Evolutionary conservation across 2,888 invertebrate genomes (phyloP), one percentile per base, ranked within the genome.

Genomic region (Sylvicola fuscatus): DNA sequence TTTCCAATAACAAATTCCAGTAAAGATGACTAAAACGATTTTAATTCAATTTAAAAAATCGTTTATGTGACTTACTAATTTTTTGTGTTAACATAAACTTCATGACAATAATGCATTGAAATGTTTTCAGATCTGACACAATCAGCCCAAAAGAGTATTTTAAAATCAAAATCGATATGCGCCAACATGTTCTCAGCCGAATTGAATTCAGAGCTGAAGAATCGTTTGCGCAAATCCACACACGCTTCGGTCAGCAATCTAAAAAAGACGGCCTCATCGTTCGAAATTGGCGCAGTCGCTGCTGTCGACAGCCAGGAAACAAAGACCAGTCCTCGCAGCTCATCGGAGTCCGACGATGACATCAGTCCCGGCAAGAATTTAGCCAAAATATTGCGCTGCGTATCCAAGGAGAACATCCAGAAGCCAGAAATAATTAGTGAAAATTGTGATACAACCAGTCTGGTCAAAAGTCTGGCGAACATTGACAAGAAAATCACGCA

Each of bases 161-260:
- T 54, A 5, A 58, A 58, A 44, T 49, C 54, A 1, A 45, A 56
- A 45, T 47, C 52, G 14, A 47, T 46, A 21, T 46, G 51, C 37
- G 51, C 52, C 37, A 50, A 49, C 2, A 46, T 57, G 21, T 53
- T 58, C 51, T 56, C 57, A 32, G 49, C 48, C 37, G 56, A 56
- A 44, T 45, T 58, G 21, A 58, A 49, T 44, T 52, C 56, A 2
- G 58, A 58, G 42, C 44, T 58, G 2, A 58, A 58, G 44, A 57
- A 52, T 41, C 56, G 57, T 12, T 42, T 58, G 3, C 52, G 54
- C 37, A 49, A 53, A 34, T 57, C 57, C 32, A 52, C 54, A 1
- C 52, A 58, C 38, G 55, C 58, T 1, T 49, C 57, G 0, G 54
- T 58, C 10, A 47, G 51, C 26, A 58, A 58, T 46, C 43, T 58